These are phyloP conservation scores for Erannis defoliaria DNA, from an alignment of 2,888 invertebrate genomes.

Conservation along the genomic window DNA sequence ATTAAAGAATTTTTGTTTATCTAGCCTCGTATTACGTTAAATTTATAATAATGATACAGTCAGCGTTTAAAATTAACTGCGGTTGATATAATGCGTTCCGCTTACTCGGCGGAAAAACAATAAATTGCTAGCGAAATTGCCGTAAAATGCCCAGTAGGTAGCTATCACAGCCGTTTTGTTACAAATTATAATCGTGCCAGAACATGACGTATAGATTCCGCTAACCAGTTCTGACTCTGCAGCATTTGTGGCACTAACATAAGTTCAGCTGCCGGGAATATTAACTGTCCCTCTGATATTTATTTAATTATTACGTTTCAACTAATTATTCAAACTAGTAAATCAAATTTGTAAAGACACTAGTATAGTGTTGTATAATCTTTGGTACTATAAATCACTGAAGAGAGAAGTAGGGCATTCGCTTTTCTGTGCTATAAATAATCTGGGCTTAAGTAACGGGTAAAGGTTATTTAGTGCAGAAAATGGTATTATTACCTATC, in stretches of 20 bases:
- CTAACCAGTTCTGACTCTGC: slow-evolving; percentile 33
- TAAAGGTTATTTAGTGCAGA: too few relatives aligned
- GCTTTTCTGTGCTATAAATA: too few relatives aligned
- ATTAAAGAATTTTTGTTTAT: slow-evolving; percentile 16
- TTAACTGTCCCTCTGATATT: slow-evolving; percentile 3
- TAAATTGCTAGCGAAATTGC: slow-evolving; percentile 60
- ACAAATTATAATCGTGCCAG: slow-evolving; percentile 49
- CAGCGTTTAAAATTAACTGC: slow-evolving; percentile 36
- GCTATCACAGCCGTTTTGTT: slow-evolving; percentile 51
- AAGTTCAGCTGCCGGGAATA: slow-evolving; percentile 4
- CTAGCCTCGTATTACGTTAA: slow-evolving; percentile 33
- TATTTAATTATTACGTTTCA: slow-evolving; percentile 13
- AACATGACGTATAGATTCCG: slow-evolving; percentile 27
- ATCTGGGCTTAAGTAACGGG: too few relatives aligned
- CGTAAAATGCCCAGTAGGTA: slow-evolving; percentile 56
- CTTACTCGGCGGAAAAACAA: slow-evolving; percentile 50
- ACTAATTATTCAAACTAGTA: too few relatives aligned
- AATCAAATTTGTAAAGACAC: too few relatives aligned
- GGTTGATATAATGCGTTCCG: slow-evolving; percentile 36
- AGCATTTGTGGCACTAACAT: slow-evolving; percentile 1
- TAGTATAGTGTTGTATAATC: too few relatives aligned
- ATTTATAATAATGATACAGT: slow-evolving; percentile 41
- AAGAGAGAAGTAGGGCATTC: too few relatives aligned
- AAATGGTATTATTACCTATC: too few relatives aligned
- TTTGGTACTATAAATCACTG: too few relatives aligned